Evolutionary conservation across 2,888 invertebrate species (phyloP), one percentile per base, ranked within the genome.

Genomic region (Dasypogon diadema): DNA sequence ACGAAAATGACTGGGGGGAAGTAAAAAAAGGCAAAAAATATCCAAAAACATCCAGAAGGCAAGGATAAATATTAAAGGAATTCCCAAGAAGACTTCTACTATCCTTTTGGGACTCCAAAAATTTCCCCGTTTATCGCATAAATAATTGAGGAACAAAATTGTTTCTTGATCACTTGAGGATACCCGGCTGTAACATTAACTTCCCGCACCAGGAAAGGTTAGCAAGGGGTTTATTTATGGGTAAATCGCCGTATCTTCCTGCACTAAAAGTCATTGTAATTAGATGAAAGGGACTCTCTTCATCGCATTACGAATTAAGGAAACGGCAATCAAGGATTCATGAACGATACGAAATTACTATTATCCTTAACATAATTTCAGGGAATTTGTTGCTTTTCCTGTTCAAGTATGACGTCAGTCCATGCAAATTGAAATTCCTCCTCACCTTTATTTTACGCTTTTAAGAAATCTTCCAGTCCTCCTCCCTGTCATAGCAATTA

Each of bases 111-210:
- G 60, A 63, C 21, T 51, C 54, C 74, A 46, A 46, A 74, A 46
- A 58, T 37, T 56, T 37, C 26, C 42, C 72, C 75, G 76, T 74
- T 77, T 74, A 77, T 76, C 77, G 73, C 74, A 77, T 78, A 77
- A 76, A 78, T 77, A 78, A 78, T 78, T 78, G 78, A 78, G 70
- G 70, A 68, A 75, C 37, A 63, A 78, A 78, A 78, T 78, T 78
- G 78, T 78, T 78, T 78, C 77, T 78, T 78, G 78, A 78, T 78
- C 78, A 78, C 77, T 78, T 76, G 77, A 78, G 77, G 77, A 78
- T 78, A 78, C 78, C 77, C 76, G 74, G 74, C 24, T 74, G 74
- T 54, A 76, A 68, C 56, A 76, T 75, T 65, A 65, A 42, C 56
- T 54, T 42, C 46, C 70, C 54, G 30, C 26, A 54, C 51, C 70